Conservation (phyloP, 2,888 invertebrate genomes). For the Diaphora mendica region DNA sequence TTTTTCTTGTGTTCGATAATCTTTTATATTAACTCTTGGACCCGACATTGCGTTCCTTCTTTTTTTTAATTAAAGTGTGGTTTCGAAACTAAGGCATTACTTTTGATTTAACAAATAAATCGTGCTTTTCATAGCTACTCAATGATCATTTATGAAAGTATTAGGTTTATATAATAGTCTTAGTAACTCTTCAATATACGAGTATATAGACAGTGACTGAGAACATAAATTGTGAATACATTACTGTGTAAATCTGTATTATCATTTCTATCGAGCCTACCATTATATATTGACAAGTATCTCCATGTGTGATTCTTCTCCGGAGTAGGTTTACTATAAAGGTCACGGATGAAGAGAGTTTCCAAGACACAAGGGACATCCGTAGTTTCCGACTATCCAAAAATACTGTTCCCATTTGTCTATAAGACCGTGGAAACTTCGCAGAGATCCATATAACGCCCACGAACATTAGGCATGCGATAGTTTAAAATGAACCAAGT, state of each 20-base stretch:
- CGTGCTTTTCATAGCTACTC: neutral
- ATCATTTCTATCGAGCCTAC: too few species aligned
- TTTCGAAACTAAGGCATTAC: neutral
- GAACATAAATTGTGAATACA: neutral
- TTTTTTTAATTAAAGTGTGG: slow-evolving; percentile 35
- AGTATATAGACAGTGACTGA: neutral
- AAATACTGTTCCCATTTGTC: too few species aligned
- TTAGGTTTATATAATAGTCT: neutral
- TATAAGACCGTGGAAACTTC: too few species aligned
- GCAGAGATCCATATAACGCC: neutral
- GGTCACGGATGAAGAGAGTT: too few species aligned
- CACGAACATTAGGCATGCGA: neutral
- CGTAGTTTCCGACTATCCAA: too few species aligned
- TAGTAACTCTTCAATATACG: neutral
- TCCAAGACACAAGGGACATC: too few species aligned
- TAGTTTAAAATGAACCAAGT: neutral
- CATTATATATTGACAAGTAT: too few species aligned
- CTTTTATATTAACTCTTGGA: slow-evolving; percentile 37
- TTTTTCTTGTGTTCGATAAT: slow-evolving; percentile 53
- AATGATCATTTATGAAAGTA: neutral
- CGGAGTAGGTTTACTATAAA: neutral
- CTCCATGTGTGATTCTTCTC: too few species aligned
- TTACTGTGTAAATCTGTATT: neutral
- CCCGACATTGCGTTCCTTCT: slow-evolving; percentile 19
- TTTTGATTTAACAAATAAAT: neutral